These are phyloP conservation scores for Lordiphosa mommai DNA, from an alignment of 1,140 invertebrate species.

Conservation along the genomic window DNA sequence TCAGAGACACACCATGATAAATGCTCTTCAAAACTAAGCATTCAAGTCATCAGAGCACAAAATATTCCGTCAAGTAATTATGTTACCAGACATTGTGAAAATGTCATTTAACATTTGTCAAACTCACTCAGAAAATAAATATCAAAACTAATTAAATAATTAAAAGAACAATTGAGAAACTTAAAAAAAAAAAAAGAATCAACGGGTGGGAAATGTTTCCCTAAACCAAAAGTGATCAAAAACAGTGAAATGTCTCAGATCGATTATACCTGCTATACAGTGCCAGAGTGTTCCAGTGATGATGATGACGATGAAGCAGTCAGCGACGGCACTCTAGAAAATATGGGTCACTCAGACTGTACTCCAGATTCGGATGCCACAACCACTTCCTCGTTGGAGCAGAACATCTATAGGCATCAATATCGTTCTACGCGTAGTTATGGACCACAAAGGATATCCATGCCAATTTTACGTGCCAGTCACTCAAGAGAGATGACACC, in stretches of 20 bases:
- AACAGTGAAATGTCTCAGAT: conserved; percentile 49
- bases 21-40: conserved; percentile 35
- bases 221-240: conserved; percentile 27
- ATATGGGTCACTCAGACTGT: conserved; percentile 42
- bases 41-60: conserved; percentile 14
- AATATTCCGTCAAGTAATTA: conserved; percentile 18
- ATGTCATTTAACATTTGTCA: conserved; percentile 58
- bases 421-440: conserved; percentile 33
- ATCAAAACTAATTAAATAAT: conserved; percentile 51
- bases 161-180: conserved; percentile 22
- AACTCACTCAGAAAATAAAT: conserved; percentile 5
- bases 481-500: conserved; percentile 53
- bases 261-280: conserved; percentile 74
- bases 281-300: conserved; percentile 64
- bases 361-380: conserved; percentile 57
- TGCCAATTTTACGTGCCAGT: conserved; percentile 47
- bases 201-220: conserved; percentile 23
- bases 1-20: conserved; percentile 46
- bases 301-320: conserved; percentile 33
- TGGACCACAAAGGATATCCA: conserved; percentile 45
- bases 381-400: conserved; percentile 58
- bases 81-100: conserved; percentile 32
- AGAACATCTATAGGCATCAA: conserved; percentile 46
- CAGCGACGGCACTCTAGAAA: conserved; percentile 58
- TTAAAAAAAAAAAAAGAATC: conserved; percentile 1